Percentiles rank a stretch among this genome's conserved stretches.
phyloP scores from a whole-genome alignment of 2,888 invertebrate genomes.

The Polietes domitor region DNA sequence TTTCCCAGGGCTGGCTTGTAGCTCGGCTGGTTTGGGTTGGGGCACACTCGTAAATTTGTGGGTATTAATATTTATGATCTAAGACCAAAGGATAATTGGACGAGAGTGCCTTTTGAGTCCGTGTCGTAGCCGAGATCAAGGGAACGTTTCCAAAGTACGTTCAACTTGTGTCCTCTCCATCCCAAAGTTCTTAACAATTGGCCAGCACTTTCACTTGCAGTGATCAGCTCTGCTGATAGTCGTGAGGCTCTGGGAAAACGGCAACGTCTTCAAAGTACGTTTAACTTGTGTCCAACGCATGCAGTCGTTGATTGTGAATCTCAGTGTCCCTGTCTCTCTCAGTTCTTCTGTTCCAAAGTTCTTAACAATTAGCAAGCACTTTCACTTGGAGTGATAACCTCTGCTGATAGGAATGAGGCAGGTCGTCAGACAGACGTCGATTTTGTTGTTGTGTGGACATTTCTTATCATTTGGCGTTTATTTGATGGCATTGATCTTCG shows the following conservation, averaged over 20 bases:
- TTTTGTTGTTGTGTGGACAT: background rate
- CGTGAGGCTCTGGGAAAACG: too few species aligned
- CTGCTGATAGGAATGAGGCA: background rate
- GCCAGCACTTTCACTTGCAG: slow-evolving; percentile 1
- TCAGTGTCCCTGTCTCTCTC: background rate
- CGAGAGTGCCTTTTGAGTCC: background rate
- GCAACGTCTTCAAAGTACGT: slow-evolving; percentile 51
- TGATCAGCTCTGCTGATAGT: background rate
- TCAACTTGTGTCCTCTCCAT: slow-evolving; percentile 49
- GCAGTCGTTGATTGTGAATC: background rate
- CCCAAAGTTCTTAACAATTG: background rate
- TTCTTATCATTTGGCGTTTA: background rate
- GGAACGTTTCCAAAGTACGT: slow-evolving; percentile 46
- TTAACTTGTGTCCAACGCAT: slow-evolving; percentile 45
- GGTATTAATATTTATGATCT: slow-evolving; percentile 5
- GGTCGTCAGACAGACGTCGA: background rate
- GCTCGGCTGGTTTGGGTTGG: background rate
- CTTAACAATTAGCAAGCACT: slow-evolving; percentile 11
- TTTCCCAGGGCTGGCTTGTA: slow-evolving; percentile 26
- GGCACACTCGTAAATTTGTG: background rate
- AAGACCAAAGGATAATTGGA: background rate
- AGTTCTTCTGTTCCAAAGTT: background rate
- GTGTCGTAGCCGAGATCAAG: background rate
- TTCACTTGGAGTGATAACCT: slow-evolving; percentile 2
- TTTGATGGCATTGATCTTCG: background rate